Base-by-base conservation (phyloP, 2,888 invertebrate species). In the Nymphalis c-album region DNA sequence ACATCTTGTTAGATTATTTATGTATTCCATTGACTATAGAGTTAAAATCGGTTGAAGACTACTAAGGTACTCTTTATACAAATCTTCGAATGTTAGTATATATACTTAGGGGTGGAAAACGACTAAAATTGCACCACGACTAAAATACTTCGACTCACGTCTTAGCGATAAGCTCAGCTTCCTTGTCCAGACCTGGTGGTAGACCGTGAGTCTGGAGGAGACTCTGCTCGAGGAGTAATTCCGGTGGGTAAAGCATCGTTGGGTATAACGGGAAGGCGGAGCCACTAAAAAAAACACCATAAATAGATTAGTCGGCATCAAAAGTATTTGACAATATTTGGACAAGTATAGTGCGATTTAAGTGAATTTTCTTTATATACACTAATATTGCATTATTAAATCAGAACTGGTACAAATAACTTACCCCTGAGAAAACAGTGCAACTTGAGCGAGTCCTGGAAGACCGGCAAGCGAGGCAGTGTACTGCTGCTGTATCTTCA, bases 191-290 rank as follows among this genome's bases (percentile, higher is more conserved):
- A 0, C 88, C 92, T 64, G 88, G 91, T 10, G 88, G 92, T 67
- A 93, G 86, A 77, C 93, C 93, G 76, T 93, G 94, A 67, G 93
- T 88, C 85, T 94, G 94, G 70, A 92, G 83, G 0, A 92, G 82
- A 71, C 88, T 90, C 67, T 93, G 93, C 63, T 93, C 93, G 64
- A 93, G 73, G 0, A 93, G 79, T 6, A 93, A 74, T 65, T 93
- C 93, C 7, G 93, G 93, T 35, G 93, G 92, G 71, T 93, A 93
- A 78, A 93, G 79, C 93, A 93, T 93, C 5, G 92, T 86, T 46
- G 92, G 92, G 71, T 93, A 93, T 0, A 93, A 78, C 0, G 93
- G 90, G 77, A 93, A 93, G 2, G 92, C 91, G 2, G 92, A 90
- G 10, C 90, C 90, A 16, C 92, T 92, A 81, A 3, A 80, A 79